phyloP scores from a whole-genome alignment of 2,888 invertebrate genomes.

The Lasius fuliginosus region DNA sequence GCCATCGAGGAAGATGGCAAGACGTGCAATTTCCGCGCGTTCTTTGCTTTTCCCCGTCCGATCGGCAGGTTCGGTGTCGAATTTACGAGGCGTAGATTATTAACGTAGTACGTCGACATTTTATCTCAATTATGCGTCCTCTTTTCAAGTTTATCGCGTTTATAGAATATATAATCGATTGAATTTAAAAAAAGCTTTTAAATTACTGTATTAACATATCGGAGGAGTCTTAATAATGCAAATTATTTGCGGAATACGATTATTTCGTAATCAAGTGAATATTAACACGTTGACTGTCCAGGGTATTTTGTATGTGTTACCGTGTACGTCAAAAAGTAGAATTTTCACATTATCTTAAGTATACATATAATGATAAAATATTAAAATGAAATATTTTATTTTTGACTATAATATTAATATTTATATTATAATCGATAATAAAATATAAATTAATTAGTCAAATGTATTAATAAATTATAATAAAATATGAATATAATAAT shows the following conservation, averaged over 20 bases:
- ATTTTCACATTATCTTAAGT: too few species aligned
- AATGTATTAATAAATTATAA: too few species aligned
- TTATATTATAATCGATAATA: too few species aligned
- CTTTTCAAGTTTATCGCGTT: not conserved
- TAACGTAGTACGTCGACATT: not conserved
- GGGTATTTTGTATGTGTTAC: too few species aligned
- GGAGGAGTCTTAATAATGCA: not conserved
- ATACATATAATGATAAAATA: too few species aligned
- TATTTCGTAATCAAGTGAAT: not conserved
- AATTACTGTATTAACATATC: too few species aligned
- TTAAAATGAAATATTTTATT: too few species aligned
- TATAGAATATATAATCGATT: not conserved
- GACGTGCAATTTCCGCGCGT: conserved; percentile 34
- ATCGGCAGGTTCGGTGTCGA: not conserved
- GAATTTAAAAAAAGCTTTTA: not conserved
- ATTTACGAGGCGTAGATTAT: conserved; percentile 34
- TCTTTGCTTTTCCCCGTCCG: conserved; percentile 19
- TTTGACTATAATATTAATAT: too few species aligned
- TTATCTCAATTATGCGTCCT: not conserved
- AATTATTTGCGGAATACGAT: not conserved
- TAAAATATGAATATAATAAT: too few species aligned
- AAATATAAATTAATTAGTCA: too few species aligned
- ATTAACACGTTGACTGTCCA: not conserved
- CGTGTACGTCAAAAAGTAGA: too few species aligned
- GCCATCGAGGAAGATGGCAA: conserved; percentile 36